Evolutionary conservation across 1,140 invertebrate genomes (phyloP).

Genomic region (Leptoteleia sp.): DNA sequence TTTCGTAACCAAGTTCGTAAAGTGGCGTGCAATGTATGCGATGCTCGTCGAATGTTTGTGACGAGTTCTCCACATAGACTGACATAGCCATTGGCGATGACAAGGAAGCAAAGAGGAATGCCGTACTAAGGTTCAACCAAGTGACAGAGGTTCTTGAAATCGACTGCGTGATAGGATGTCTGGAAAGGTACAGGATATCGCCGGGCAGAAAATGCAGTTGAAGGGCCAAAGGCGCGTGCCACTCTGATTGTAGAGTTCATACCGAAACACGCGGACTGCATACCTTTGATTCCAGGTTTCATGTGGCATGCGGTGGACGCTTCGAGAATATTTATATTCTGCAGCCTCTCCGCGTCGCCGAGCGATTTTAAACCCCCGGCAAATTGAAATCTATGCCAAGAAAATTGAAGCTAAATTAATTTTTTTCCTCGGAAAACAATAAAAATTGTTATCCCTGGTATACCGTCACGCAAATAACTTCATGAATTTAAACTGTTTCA

Average conservation of each 20-base stretch:
- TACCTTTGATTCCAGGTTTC: constrained; percentile 74
- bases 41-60: constrained; percentile 64
- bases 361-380: constrained; percentile 32
- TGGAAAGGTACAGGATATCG: constrained; percentile 37
- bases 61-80: constrained; percentile 59
- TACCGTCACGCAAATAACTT: too few species aligned
- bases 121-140: constrained; percentile 59
- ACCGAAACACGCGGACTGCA: constrained; percentile 71
- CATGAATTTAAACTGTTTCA: background rate
- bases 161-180: constrained; percentile 58
- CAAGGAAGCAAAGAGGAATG: constrained; percentile 63
- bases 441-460: background rate
- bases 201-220: constrained; percentile 43
- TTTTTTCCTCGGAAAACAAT: background rate
- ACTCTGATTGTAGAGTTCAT: constrained; percentile 73
- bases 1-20: constrained; percentile 55
- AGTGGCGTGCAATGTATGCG: constrained; percentile 52
- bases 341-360: constrained; percentile 17
- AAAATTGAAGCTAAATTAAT: constrained; percentile 29
- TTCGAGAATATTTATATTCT: constrained; percentile 70
- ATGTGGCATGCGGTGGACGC: constrained; percentile 68
- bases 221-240: constrained; percentile 71
- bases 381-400: constrained; percentile 38
- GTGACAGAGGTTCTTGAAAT: constrained; percentile 55
- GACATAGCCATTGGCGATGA: constrained; percentile 61